Evolutionary conservation across 2,888 invertebrate species (phyloP).

Genomic region (Siphlonurus alternatus): DNA sequence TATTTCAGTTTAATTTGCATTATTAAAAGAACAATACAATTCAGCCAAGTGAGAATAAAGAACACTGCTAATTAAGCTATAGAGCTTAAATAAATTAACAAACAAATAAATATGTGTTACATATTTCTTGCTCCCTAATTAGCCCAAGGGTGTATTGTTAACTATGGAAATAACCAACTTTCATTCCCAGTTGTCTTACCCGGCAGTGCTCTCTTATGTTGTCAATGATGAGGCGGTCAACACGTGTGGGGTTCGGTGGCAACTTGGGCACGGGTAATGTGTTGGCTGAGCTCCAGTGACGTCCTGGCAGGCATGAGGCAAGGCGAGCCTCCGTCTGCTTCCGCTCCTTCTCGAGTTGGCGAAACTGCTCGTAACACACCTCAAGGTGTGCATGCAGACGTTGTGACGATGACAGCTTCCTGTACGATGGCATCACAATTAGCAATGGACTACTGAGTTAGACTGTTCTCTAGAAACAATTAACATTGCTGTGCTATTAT

Average conservation of each 20-base stretch:
- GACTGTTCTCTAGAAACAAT: too few species aligned
- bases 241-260: slow-evolving; percentile 57
- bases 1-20: too few species aligned
- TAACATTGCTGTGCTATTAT: too few species aligned
- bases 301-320: slow-evolving; percentile 59
- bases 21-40: too few species aligned
- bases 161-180: too few species aligned
- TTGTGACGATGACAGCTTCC: neutral
- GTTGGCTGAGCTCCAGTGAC: slow-evolving; percentile 61
- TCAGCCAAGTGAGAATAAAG: too few species aligned
- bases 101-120: too few species aligned
- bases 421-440: neutral
- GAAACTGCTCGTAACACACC: slow-evolving; percentile 64
- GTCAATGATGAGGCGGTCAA: slow-evolving; percentile 63
- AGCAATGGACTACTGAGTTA: too few species aligned
- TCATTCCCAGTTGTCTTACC: slow-evolving; percentile 26
- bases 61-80: too few species aligned
- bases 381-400: slow-evolving; percentile 53
- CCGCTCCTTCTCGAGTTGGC: slow-evolving; percentile 58
- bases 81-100: too few species aligned
- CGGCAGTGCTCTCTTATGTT: slow-evolving; percentile 56
- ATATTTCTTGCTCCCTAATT: too few species aligned
- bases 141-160: too few species aligned
- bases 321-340: slow-evolving; percentile 63
- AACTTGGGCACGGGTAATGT: slow-evolving; percentile 57